Conservation (phyloP, 2,113 vertebrate genomes). For the Platycercus adscitus region DNA sequence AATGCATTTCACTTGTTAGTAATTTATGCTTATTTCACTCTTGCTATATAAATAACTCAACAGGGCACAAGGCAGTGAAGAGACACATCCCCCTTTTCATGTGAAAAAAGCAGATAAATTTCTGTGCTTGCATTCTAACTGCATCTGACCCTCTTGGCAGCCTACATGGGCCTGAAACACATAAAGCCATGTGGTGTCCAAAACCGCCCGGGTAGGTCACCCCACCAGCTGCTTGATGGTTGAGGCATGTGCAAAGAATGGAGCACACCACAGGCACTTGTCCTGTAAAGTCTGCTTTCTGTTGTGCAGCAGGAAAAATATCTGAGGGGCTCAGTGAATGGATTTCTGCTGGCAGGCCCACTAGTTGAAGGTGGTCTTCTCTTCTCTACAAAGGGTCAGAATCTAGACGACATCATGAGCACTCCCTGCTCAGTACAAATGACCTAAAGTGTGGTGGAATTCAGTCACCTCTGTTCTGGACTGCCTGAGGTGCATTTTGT, state of each 20-base stretch:
- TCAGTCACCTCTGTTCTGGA: rapidly evolving
- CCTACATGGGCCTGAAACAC: not conserved
- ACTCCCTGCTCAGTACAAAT: not conserved
- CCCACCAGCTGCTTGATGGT: not conserved
- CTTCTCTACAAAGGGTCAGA: not conserved
- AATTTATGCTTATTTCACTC: not conserved
- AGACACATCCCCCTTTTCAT: not conserved
- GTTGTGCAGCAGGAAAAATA: not conserved
- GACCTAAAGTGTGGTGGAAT: not conserved
- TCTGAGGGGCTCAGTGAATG: not conserved
- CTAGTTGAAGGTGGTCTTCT: not conserved
- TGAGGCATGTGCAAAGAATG: not conserved
- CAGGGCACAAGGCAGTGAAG: not conserved
- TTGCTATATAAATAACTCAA: not conserved
- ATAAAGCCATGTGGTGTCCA: not conserved
- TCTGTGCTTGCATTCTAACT: not conserved
- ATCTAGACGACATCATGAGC: not conserved
- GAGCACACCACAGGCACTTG: not conserved
- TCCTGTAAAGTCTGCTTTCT: not conserved
- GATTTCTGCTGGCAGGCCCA: not conserved
- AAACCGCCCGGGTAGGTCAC: not conserved
- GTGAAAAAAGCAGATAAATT: not conserved
- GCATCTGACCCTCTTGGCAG: not conserved
- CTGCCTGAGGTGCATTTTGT: not conserved
- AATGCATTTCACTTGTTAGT: not conserved